phyloP scores from a whole-genome alignment of 2,113 vertebrate species.

The Odontesthes bonariensis region DNA sequence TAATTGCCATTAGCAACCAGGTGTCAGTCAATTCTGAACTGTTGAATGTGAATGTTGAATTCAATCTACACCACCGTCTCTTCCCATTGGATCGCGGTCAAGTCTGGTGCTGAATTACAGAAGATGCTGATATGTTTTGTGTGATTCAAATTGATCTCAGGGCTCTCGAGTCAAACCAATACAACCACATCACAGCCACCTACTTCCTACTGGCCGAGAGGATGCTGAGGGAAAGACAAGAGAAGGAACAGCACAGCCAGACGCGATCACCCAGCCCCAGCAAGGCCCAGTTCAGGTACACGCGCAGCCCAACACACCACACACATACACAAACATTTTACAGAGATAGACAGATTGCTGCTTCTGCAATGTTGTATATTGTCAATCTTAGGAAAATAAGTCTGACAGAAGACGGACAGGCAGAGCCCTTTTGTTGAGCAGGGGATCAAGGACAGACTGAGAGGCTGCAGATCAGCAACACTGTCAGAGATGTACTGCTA shows the following conservation, averaged over 20 bases:
- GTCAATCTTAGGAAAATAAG: conserved; percentile 28
- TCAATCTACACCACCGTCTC: conserved; percentile 40
- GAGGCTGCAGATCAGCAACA: conserved; percentile 39
- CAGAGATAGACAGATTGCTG: conserved; percentile 41
- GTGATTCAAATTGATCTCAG: conserved; percentile 70
- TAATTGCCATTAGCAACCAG: conserved; percentile 56
- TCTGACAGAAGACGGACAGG: conserved; percentile 50
- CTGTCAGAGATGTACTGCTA: background rate
- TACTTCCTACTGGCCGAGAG: conserved; percentile 97
- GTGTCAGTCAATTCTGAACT: conserved; percentile 39
- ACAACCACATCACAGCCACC: conserved; percentile 99
- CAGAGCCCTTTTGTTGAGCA: background rate
- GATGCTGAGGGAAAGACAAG: conserved; percentile 95
- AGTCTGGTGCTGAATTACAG: conserved; percentile 18
- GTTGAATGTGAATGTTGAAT: conserved; percentile 38
- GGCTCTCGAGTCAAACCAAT: conserved; percentile 97
- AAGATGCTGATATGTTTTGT: background rate
- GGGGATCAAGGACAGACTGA: conserved; percentile 26
- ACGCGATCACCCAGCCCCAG: conserved; percentile 95
- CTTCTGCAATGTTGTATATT: conserved; percentile 32
- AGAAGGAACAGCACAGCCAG: conserved; percentile 91
- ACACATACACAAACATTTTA: conserved; percentile 8
- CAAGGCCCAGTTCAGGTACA: conserved; percentile 94
- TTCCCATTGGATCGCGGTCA: conserved; percentile 25
- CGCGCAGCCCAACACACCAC: background rate